Percentiles rank a stretch among this genome's conserved stretches.
Evolutionary conservation across 1,140 invertebrate genomes (phyloP).

Genomic region (Bradysia coprophila): DNA sequence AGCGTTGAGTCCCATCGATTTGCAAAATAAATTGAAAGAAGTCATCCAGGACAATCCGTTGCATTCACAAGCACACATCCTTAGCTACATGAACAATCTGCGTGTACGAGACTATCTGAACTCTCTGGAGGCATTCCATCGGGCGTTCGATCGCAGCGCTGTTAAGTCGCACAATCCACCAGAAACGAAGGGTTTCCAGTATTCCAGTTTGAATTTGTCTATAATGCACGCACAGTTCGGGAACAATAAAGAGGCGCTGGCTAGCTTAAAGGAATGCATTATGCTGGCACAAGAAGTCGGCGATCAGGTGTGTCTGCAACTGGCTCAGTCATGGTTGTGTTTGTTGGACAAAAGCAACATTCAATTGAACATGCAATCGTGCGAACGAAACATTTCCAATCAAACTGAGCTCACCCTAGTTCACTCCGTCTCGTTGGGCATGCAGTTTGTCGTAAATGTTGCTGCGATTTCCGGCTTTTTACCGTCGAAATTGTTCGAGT

Average conservation of each 20-base stretch:
- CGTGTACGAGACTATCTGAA: conserved; percentile 74
- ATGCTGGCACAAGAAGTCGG: conserved; percentile 72
- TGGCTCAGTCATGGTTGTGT: conserved; percentile 66
- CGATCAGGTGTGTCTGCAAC: conserved; percentile 67
- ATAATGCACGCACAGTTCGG: conserved; percentile 72
- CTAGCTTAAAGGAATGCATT: conserved; percentile 66
- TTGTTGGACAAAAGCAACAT: conserved; percentile 32
- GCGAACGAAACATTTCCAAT: conserved; percentile 11
- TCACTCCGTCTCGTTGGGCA: conserved; percentile 40
- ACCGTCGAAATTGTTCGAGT: conserved; percentile 35
- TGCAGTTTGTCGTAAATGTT: conserved; percentile 38
- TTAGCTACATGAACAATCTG: conserved; percentile 78
- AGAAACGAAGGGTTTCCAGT: conserved; percentile 60
- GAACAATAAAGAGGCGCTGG: conserved; percentile 61
- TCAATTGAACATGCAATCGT: conserved; percentile 11
- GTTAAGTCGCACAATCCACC: conserved; percentile 27
- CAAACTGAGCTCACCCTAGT: conserved; percentile 31
- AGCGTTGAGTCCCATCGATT: conserved; percentile 50
- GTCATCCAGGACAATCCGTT: conserved; percentile 65
- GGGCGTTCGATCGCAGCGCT: conserved; percentile 62
- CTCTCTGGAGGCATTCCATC: conserved; percentile 62
- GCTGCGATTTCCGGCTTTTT: conserved; percentile 19
- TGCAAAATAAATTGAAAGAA: conserved; percentile 57
- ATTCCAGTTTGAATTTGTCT: conserved; percentile 76
- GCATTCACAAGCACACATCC: conserved; percentile 73